These are phyloP conservation scores for Eilema caniola DNA, from an alignment of 2,888 invertebrate genomes.

Conservation along the genomic window DNA sequence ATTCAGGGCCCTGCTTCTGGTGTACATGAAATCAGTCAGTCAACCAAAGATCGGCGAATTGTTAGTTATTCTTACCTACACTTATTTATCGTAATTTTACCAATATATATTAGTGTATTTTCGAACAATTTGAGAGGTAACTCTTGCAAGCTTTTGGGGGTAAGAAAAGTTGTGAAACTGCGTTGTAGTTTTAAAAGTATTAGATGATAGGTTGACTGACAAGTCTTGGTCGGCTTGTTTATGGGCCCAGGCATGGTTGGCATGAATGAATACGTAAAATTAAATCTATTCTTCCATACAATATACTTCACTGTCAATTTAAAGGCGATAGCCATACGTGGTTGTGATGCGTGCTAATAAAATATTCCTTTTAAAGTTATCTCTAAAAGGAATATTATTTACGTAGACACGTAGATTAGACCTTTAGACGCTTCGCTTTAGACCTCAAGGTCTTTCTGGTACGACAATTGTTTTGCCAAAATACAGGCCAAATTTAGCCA, in stretches of 20 bases:
- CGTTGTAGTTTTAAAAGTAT: neutral
- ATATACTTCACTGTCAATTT: slow-evolving; percentile 81
- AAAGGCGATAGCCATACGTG: slow-evolving; percentile 82
- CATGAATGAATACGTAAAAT: slow-evolving; percentile 78
- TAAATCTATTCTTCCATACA: slow-evolving; percentile 73
- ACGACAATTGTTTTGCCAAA: slow-evolving; percentile 75
- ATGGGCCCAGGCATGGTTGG: slow-evolving; percentile 70
- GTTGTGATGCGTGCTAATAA: slow-evolving; percentile 85
- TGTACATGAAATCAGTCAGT: slow-evolving; percentile 7
- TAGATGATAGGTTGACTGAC: slow-evolving; percentile 10
- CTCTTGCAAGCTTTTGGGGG: slow-evolving; percentile 1
- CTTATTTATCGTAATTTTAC: neutral
- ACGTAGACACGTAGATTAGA: slow-evolving; percentile 83
- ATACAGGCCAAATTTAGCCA: slow-evolving; percentile 71
- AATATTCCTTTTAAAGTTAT: slow-evolving; percentile 64
- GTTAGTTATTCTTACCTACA: neutral
- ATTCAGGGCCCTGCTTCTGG: slow-evolving; percentile 16
- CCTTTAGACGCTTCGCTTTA: slow-evolving; percentile 83
- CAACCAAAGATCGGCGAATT: slow-evolving; percentile 3
- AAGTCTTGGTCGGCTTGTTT: neutral
- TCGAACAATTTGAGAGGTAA: neutral
- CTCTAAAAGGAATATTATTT: slow-evolving; percentile 70
- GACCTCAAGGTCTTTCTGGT: slow-evolving; percentile 80
- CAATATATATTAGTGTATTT: neutral
- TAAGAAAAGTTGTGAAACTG: neutral